Evolutionary conservation across 2,888 invertebrate species (phyloP).

Genomic region (Azorinus chamasolen): DNA sequence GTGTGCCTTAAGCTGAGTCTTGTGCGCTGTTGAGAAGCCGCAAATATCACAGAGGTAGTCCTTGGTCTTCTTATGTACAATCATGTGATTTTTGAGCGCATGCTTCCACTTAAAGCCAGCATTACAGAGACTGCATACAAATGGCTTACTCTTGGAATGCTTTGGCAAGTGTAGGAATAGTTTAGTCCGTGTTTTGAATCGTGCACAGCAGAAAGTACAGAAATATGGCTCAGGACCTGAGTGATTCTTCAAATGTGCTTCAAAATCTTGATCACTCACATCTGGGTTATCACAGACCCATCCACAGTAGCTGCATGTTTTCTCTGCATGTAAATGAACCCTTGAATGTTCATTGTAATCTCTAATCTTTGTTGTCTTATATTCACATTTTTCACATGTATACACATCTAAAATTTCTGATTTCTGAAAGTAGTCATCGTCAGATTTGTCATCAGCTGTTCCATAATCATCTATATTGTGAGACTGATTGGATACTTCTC

Average conservation of each 20-base stretch:
- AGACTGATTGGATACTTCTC: background rate
- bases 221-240: constrained; percentile 88
- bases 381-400: constrained; percentile 75
- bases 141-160: constrained; percentile 88
- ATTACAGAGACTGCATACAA: constrained; percentile 87
- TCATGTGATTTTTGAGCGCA: constrained; percentile 87
- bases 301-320: constrained; percentile 85
- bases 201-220: constrained; percentile 87
- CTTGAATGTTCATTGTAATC: constrained; percentile 73
- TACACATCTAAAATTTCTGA: constrained; percentile 40
- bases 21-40: constrained; percentile 88
- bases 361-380: constrained; percentile 67
- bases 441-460: too few relatives aligned
- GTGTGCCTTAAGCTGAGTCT: constrained; percentile 88
- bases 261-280: constrained; percentile 72
- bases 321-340: constrained; percentile 76
- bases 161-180: constrained; percentile 88
- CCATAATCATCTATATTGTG: too few relatives aligned
- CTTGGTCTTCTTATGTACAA: constrained; percentile 88
- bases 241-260: constrained; percentile 86
- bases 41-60: constrained; percentile 89
- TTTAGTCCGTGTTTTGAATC: constrained; percentile 88
- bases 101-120: constrained; percentile 89
- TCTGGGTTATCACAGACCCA: constrained; percentile 76
- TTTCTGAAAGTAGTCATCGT: too few relatives aligned